Conservation (phyloP, 2,113 vertebrate species). For the Cheirogaleus medius region DNA sequence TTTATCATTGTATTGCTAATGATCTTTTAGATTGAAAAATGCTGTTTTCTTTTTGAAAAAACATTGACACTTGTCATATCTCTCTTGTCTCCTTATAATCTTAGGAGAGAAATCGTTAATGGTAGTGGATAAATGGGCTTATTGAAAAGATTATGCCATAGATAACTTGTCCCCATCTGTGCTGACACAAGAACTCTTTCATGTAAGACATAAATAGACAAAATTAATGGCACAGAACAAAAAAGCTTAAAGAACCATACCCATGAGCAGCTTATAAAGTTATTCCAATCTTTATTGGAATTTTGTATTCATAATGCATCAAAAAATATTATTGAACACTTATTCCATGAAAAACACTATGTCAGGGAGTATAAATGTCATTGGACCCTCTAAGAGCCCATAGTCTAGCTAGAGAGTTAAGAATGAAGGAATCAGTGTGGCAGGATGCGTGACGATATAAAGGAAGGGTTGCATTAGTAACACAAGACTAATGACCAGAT, state of each 20-base stretch:
- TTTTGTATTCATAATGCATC: constrained; percentile 16
- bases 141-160: constrained; percentile 32
- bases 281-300: constrained; percentile 40
- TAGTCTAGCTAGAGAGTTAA: not conserved
- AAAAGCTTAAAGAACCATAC: constrained; percentile 55
- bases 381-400: not conserved
- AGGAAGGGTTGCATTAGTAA: not conserved
- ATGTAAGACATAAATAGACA: constrained; percentile 50
- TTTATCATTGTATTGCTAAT: constrained; percentile 52
- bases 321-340: constrained; percentile 31
- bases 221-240: constrained; percentile 63
- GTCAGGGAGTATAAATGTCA: not conserved
- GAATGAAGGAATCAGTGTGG: not conserved
- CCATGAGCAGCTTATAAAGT: not conserved
- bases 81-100: constrained; percentile 37
- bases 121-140: constrained; percentile 52
- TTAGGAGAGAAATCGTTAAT: constrained; percentile 55
- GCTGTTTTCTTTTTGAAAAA: constrained; percentile 56
- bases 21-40: constrained; percentile 67
- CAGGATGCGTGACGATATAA: not conserved
- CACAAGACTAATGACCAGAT: not conserved
- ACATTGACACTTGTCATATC: constrained; percentile 42
- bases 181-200: constrained; percentile 34
- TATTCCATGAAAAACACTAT: not conserved
- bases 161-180: constrained; percentile 31